A percentile compares a stretch with the other conserved stretches of the same genome.
Evolutionary conservation across 2,797 vertebrate species (phyloP).

Genomic region (Dendrocincla fuliginosa): DNA sequence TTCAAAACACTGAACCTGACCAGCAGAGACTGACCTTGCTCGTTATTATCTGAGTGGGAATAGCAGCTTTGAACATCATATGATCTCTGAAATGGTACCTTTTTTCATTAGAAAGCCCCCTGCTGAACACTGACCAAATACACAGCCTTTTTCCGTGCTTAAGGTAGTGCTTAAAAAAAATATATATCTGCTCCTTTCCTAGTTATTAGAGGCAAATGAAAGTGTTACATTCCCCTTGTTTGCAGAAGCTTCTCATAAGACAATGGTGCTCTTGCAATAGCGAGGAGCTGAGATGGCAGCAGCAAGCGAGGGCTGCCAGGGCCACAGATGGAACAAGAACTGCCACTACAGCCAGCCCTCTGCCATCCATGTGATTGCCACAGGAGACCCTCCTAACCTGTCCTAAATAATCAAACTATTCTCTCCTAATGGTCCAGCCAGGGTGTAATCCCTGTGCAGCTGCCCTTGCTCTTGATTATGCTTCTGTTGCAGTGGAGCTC

Average conservation of each 20-base stretch:
- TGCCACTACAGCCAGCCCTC: background rate
- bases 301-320: background rate
- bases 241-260: slow-evolving; percentile 21
- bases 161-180: slow-evolving; percentile 60
- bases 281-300: background rate
- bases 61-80: slow-evolving; percentile 74
- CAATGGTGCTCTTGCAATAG: background rate
- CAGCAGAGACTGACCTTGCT: slow-evolving; percentile 73
- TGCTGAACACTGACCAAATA: slow-evolving; percentile 73
- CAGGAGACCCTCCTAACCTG: background rate
- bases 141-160: slow-evolving; percentile 54
- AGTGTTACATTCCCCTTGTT: slow-evolving; percentile 20
- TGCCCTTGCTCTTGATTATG: background rate
- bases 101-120: slow-evolving; percentile 75
- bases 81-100: slow-evolving; percentile 70
- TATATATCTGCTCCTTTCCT: slow-evolving; percentile 43
- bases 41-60: slow-evolving; percentile 75
- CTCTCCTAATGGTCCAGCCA: background rate
- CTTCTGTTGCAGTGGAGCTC: background rate
- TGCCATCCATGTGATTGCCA: background rate
- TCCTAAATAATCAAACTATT: background rate
- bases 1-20: slow-evolving; percentile 73
- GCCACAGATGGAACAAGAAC: background rate
- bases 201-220: slow-evolving; percentile 67
- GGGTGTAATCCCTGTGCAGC: background rate